These are phyloP conservation scores for Coremacera marginata DNA, from an alignment of 2,888 invertebrate genomes.

Conservation along the genomic window DNA sequence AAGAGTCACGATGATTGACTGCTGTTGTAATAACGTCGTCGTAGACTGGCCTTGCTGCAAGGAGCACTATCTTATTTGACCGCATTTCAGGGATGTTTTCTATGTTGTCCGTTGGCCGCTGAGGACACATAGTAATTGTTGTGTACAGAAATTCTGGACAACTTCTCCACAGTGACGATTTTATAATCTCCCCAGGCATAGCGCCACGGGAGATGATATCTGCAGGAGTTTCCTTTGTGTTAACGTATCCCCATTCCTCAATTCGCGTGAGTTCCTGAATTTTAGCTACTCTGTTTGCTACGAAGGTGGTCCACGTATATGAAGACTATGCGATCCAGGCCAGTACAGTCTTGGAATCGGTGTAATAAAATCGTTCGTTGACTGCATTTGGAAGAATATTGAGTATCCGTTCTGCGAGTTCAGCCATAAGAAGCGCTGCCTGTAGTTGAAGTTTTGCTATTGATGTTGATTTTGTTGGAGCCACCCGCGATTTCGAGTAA, in stretches of 20 bases:
- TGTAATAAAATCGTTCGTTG: constrained; percentile 11
- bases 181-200: not conserved
- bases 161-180: not conserved
- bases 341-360: constrained; percentile 32
- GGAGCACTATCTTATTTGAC: no score
- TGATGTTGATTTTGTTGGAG: constrained; percentile 26
- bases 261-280: constrained; percentile 18
- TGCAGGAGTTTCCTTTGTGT: no score
- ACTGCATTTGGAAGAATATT: constrained; percentile 1
- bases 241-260: constrained; percentile 21
- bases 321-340: constrained; percentile 16
- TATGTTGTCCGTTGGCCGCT: not conserved
- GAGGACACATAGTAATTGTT: not conserved
- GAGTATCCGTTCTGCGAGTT: constrained; percentile 26
- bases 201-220: not conserved
- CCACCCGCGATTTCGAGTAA: constrained; percentile 38
- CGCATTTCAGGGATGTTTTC: no score
- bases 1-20: not conserved
- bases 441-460: constrained; percentile 34
- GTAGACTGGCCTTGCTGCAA: no score
- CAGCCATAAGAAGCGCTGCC: constrained; percentile 24
- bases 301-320: constrained; percentile 25
- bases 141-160: not conserved
- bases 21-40: no score
- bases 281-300: constrained; percentile 29